Conservation (phyloP, 2,888 invertebrate species). For the Baccha elongata region DNA sequence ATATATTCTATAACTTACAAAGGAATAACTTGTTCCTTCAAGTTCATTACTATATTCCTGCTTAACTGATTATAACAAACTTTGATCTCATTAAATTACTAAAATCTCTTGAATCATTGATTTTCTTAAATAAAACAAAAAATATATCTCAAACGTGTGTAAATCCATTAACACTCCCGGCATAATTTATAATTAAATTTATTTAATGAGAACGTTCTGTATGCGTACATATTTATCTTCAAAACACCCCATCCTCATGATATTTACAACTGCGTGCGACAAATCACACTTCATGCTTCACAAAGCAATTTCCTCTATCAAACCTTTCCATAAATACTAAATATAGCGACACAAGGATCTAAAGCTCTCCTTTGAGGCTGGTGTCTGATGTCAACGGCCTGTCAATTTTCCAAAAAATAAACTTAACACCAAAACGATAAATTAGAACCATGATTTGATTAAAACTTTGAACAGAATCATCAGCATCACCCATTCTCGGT, state of each 20-base stretch:
- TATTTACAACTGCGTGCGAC: conserved; percentile 2
- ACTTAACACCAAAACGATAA: conserved; percentile 42
- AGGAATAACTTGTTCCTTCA: no score
- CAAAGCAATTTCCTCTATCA: neutral
- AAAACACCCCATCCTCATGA: neutral
- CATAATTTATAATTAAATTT: neutral
- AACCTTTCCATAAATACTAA: neutral
- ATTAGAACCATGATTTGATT: conserved; percentile 54
- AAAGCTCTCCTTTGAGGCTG: neutral
- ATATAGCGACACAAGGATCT: neutral
- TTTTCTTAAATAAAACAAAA: no score
- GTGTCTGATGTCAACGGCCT: conserved; percentile 6
- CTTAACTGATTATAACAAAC: no score
- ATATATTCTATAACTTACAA: no score
- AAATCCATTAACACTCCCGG: no score
- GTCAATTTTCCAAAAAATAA: conserved; percentile 26
- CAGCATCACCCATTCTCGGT: neutral
- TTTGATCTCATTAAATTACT: no score
- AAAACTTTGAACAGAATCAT: conserved; percentile 24
- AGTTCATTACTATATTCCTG: no score
- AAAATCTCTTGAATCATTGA: no score
- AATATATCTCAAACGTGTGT: no score
- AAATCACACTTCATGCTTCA: conserved; percentile 29
- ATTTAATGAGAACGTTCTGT: neutral
- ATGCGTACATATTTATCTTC: no score